phyloP scores from a whole-genome alignment of 2,797 vertebrate genomes.

The Artibeus jamaicensis region DNA sequence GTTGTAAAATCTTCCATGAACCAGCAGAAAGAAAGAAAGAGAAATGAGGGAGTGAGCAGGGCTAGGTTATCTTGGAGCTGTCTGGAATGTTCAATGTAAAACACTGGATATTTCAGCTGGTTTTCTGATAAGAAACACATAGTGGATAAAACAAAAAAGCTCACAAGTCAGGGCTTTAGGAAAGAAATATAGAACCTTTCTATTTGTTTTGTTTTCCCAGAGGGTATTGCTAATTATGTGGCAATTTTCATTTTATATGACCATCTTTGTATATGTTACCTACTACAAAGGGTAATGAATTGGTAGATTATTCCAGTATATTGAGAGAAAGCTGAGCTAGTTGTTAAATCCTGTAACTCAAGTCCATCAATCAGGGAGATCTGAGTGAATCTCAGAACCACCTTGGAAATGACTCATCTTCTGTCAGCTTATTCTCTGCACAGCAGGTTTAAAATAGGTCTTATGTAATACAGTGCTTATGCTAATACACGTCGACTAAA shows the following conservation, averaged over 20 bases:
- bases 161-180: neutral
- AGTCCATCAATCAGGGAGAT: neutral
- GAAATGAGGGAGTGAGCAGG: neutral
- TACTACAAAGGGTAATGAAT: neutral
- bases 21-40: neutral
- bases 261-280: neutral
- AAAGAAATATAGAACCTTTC: neutral
- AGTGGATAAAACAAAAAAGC: neutral
- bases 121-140: neutral
- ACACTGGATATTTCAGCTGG: neutral
- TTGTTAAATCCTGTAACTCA: neutral
- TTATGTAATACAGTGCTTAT: neutral
- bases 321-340: neutral
- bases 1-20: neutral
- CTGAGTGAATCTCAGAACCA: neutral
- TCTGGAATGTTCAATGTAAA: neutral
- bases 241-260: fast-evolving
- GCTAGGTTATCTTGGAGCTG: neutral
- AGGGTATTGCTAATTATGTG: neutral
- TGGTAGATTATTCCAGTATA: neutral
- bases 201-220: neutral
- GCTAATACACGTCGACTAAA: neutral
- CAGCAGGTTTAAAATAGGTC: neutral
- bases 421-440: neutral
- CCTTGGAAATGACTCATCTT: neutral